phyloP scores from a whole-genome alignment of 2,113 vertebrate genomes.

The Antennarius striatus region DNA sequence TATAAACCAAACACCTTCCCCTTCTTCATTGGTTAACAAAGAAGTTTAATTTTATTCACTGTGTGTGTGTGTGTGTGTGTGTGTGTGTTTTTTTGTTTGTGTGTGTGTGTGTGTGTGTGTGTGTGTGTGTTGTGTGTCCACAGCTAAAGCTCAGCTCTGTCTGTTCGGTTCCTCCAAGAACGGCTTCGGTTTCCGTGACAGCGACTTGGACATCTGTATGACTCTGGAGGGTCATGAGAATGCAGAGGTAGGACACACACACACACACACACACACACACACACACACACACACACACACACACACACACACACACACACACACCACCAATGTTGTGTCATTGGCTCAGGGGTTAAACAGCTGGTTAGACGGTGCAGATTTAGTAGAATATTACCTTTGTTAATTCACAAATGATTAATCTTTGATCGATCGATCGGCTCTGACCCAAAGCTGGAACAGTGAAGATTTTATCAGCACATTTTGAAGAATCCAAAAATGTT shows the following conservation, averaged over 20 bases:
- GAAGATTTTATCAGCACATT: too few species aligned
- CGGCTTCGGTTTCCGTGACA: slow-evolving; percentile 98
- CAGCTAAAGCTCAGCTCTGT: slow-evolving; percentile 95
- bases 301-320: not conserved
- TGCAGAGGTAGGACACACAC: slow-evolving; percentile 84
- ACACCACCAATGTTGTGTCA: too few species aligned
- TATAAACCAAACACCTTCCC: too few species aligned
- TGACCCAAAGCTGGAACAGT: too few species aligned
- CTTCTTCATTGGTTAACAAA: too few species aligned
- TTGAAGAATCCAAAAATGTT: too few species aligned
- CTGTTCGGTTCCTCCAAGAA: slow-evolving; percentile 99
- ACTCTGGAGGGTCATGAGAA: slow-evolving; percentile 96
- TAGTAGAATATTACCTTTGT: too few species aligned
- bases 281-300: not conserved
- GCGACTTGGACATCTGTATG: slow-evolving; percentile 99
- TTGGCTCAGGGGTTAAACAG: too few species aligned
- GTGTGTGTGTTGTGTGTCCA: not conserved
- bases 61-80: not conserved
- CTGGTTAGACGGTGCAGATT: too few species aligned
- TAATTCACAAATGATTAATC: too few species aligned
- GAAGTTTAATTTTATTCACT: too few species aligned
- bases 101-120: not conserved
- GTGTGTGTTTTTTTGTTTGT: not conserved
- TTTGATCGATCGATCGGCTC: too few species aligned
- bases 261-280: not conserved